Conservation (phyloP, 2,113 vertebrate genomes). For the Pseudorasbora parva region DNA sequence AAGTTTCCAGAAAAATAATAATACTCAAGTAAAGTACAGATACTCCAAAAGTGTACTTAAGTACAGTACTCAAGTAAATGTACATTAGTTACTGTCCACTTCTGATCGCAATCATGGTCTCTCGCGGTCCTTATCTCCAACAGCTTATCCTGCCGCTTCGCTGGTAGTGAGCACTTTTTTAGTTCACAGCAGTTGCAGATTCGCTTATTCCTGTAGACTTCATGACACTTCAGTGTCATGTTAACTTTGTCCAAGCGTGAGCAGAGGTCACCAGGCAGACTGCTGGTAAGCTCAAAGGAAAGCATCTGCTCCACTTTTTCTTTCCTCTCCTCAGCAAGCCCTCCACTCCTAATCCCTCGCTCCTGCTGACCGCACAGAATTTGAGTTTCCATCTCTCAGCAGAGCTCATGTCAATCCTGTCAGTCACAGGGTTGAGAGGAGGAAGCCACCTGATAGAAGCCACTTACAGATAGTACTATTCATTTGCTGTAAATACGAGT, state of each 20-base stretch:
- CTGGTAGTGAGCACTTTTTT: slow-evolving; percentile 8
- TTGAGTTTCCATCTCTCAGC: slow-evolving; percentile 24
- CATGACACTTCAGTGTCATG: slow-evolving; percentile 12
- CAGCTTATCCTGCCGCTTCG: not conserved
- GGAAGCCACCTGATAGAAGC: not conserved
- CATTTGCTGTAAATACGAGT: not conserved
- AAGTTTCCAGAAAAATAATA: too few relatives aligned
- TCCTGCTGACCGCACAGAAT: slow-evolving; percentile 40
- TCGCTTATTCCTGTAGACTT: slow-evolving; percentile 23
- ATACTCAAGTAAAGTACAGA: too few relatives aligned
- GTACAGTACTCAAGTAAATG: too few relatives aligned
- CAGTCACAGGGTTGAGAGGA: slow-evolving; percentile 26
- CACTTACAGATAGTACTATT: not conserved
- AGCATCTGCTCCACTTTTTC: slow-evolving; percentile 21
- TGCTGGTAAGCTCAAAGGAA: not conserved
- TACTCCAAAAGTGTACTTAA: too few relatives aligned
- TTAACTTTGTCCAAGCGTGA: slow-evolving; percentile 12
- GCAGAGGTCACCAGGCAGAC: slow-evolving; percentile 22
- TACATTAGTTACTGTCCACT: too few relatives aligned
- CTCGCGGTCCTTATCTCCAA: not conserved
- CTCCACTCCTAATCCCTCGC: slow-evolving; percentile 12
- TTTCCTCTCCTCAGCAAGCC: slow-evolving; percentile 17
- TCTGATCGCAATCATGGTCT: not conserved
- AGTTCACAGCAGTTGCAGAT: slow-evolving; percentile 19
- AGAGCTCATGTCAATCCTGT: slow-evolving; percentile 27